phyloP scores from a whole-genome alignment of 2,888 invertebrate species.

The Papilio gigon region DNA sequence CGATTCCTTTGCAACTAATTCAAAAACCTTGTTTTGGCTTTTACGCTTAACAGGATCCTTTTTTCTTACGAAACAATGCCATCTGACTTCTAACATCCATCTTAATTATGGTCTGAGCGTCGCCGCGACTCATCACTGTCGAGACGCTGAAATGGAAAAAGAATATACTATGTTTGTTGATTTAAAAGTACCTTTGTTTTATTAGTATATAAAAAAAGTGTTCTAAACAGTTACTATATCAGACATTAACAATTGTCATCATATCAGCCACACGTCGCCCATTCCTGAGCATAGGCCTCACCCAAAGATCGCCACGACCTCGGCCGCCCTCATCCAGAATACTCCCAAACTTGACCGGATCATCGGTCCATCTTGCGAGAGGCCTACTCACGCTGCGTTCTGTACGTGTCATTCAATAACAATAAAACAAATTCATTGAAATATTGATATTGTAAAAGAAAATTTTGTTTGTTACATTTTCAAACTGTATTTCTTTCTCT shows the following conservation, averaged over 20 bases:
- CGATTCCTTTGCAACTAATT: slow-evolving; percentile 12
- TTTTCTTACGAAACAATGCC: slow-evolving; percentile 25
- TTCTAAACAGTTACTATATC: background rate
- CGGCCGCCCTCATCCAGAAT: too few species aligned
- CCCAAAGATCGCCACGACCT: too few species aligned
- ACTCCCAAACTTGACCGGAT: too few species aligned
- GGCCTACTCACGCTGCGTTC: too few species aligned
- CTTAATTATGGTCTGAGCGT: slow-evolving; percentile 37
- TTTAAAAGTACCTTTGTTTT: background rate
- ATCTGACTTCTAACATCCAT: slow-evolving; percentile 35
- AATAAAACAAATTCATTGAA: too few species aligned
- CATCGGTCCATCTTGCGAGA: too few species aligned
- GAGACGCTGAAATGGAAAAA: slow-evolving; percentile 14
- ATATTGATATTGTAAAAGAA: too few species aligned
- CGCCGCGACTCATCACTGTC: slow-evolving; percentile 36
- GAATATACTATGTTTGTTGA: background rate
- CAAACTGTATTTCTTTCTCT: background rate
- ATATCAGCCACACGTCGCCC: too few species aligned
- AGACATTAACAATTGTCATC: too few species aligned
- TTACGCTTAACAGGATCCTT: slow-evolving; percentile 21
- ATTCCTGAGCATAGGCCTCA: too few species aligned
- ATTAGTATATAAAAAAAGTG: background rate
- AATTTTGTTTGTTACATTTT: background rate
- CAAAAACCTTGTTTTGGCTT: slow-evolving; percentile 20
- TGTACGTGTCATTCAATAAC: too few species aligned